A percentile compares a stretch with the other conserved stretches of the same genome.
Conservation (phyloP, 2,113 vertebrate genomes). For the Lagopus leucura region DNA sequence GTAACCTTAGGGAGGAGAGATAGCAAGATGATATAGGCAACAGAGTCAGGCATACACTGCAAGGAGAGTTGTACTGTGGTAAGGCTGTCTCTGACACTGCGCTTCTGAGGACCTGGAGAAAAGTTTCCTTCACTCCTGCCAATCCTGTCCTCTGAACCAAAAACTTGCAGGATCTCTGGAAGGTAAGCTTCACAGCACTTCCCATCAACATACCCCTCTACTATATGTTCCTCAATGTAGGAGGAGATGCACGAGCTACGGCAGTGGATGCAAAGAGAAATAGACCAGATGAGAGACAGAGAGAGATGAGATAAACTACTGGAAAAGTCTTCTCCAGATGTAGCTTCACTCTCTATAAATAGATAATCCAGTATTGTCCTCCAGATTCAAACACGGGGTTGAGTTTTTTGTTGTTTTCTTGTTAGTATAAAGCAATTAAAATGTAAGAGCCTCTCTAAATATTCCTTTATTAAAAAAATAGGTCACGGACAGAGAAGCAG, state of each 20-base stretch:
- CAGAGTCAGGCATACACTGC: neutral
- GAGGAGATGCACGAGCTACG: neutral
- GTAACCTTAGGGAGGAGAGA: neutral
- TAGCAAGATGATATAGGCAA: fast-evolving
- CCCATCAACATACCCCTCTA: neutral
- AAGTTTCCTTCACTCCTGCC: neutral
- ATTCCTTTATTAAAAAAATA: slow-evolving; percentile 55
- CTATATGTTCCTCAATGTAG: neutral
- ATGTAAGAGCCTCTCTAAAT: slow-evolving; percentile 41
- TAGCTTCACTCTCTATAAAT: neutral
- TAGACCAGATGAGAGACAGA: neutral
- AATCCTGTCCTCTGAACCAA: neutral
- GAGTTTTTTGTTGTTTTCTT: slow-evolving; percentile 4
- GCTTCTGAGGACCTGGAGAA: neutral
- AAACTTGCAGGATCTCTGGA: neutral
- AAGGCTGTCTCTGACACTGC: neutral
- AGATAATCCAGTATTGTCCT: slow-evolving; percentile 25
- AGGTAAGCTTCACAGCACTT: neutral
- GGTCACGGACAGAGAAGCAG: slow-evolving; percentile 47
- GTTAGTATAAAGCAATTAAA: slow-evolving; percentile 60
- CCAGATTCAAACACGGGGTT: slow-evolving; percentile 13
- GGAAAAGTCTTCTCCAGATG: slow-evolving; percentile 43
- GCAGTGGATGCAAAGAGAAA: neutral
- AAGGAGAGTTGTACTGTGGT: fast-evolving
- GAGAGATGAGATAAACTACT: slow-evolving; percentile 15